Percentiles rank a stretch among this genome's conserved stretches.
Conservation (phyloP, 1,140 invertebrate genomes). For the Philopotamus ludificatus region DNA sequence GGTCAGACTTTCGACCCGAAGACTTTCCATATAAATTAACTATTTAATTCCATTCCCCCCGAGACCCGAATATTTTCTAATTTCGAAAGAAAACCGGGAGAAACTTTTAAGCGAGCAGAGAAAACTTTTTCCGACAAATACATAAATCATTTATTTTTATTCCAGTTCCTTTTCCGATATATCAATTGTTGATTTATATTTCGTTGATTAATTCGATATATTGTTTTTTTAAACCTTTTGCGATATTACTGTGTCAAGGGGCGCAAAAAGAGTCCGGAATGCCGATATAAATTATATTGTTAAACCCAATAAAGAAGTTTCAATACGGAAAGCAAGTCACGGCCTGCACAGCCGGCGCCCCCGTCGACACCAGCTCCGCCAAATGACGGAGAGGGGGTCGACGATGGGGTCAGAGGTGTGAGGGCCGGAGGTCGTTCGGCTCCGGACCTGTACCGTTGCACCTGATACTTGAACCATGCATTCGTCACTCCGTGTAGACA, state of each 20-base stretch:
- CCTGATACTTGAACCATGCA: no score
- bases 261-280: conserved; percentile 21
- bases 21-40: conserved; percentile 35
- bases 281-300: conserved; percentile 41
- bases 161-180: no score
- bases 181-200: not conserved
- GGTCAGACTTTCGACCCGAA: conserved; percentile 1
- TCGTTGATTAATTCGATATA: conserved; percentile 16
- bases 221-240: conserved; percentile 8
- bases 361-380: conserved; percentile 2
- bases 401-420: not conserved
- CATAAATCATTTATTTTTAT: no score
- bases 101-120: not conserved
- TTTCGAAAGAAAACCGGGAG: not conserved
- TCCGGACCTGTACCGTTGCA: no score
- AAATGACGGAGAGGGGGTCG: not conserved
- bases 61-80: conserved; percentile 16
- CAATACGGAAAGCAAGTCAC: conserved; percentile 38
- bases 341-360: conserved; percentile 36
- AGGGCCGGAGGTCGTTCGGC: no score
- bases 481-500: no score
- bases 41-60: conserved; percentile 24
- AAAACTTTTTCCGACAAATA: not conserved
- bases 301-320: conserved; percentile 41
- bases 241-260: conserved; percentile 6